Conservation (phyloP, 2,797 vertebrate species). For the Podarcis lilfordi region DNA sequence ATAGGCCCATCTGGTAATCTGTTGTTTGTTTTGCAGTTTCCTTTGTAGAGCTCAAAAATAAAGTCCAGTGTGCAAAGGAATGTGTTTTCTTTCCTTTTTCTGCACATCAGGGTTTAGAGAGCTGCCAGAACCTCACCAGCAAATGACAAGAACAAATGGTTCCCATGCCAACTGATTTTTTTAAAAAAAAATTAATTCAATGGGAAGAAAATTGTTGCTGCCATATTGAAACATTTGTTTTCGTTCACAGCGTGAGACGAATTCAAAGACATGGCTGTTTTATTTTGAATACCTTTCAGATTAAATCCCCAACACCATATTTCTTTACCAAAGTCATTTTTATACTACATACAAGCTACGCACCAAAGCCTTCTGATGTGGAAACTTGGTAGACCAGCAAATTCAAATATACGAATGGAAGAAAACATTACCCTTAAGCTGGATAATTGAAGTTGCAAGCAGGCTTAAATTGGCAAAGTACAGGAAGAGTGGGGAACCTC, state of each 20-base stretch:
- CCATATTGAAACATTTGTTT: not conserved
- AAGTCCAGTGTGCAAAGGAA: not conserved
- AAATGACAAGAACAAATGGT: conserved; percentile 18
- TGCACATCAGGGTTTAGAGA: conserved; percentile 37
- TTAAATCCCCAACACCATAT: conserved; percentile 15
- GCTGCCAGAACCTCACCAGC: not conserved
- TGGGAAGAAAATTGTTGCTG: not conserved
- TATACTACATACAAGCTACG: conserved; percentile 41
- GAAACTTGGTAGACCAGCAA: conserved; percentile 27
- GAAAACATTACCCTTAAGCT: conserved; percentile 49
- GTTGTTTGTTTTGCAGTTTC: conserved; percentile 40
- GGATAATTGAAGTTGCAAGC: conserved; percentile 45
- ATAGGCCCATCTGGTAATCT: conserved; percentile 41
- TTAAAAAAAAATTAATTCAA: not conserved
- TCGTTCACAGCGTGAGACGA: not conserved
- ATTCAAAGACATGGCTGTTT: not conserved
- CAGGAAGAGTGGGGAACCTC: conserved; percentile 24
- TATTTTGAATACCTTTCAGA: conserved; percentile 30
- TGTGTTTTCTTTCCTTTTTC: not conserved
- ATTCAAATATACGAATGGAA: conserved; percentile 64
- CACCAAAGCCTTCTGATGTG: not conserved
- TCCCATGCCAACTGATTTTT: not conserved
- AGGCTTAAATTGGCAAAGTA: conserved; percentile 8
- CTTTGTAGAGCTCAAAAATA: conserved; percentile 44
- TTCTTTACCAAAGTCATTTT: conserved; percentile 23